A percentile compares a stretch with the other conserved stretches of the same genome.
These are phyloP conservation scores for Indri indri DNA, from an alignment of 2,113 vertebrate genomes.

Conservation along the genomic window DNA sequence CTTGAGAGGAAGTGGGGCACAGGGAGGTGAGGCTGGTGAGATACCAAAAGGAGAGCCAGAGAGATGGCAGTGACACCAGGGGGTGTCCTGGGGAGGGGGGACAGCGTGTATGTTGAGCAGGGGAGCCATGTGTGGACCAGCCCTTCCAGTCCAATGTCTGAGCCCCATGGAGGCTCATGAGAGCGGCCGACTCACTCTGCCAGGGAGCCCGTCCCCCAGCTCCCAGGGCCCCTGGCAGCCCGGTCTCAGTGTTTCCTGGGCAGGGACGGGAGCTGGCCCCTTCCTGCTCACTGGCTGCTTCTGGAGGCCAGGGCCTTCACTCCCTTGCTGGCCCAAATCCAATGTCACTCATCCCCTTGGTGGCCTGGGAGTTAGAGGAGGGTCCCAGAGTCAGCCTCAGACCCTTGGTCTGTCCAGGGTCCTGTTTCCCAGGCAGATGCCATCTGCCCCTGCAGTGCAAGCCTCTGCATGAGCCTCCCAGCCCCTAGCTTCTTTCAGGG, in stretches of 20 bases:
- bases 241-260: neutral
- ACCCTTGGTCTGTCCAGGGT: neutral
- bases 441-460: neutral
- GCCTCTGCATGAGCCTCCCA: neutral
- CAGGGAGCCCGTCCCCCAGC: neutral
- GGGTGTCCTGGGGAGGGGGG: neutral
- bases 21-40: neutral
- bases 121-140: neutral
- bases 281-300: neutral
- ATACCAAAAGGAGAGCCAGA: neutral
- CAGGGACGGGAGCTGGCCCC: neutral
- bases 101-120: neutral
- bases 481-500: neutral
- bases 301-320: neutral
- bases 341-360: fast-evolving
- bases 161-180: neutral
- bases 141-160: neutral
- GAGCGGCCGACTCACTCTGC: neutral
- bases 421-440: neutral
- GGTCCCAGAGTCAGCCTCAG: neutral
- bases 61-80: neutral
- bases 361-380: neutral
- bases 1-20: neutral
- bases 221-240: neutral
- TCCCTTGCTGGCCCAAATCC: neutral